Percentiles rank a stretch among this genome's conserved stretches.
Evolutionary conservation across 2,888 invertebrate species (phyloP).

Genomic region (Meteorus colon): DNA sequence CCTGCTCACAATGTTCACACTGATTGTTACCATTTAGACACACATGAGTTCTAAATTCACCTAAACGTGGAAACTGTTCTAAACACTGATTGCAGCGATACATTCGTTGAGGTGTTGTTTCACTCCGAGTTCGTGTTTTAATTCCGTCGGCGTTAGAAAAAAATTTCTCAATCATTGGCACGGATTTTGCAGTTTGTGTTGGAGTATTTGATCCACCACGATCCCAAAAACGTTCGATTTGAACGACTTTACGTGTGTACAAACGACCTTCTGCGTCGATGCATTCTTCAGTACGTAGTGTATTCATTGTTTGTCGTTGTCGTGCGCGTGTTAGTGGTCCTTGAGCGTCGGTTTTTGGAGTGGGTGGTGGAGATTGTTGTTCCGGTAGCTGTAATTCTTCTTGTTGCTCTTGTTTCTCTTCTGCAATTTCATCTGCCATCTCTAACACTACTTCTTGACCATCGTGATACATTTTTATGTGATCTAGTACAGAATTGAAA

Average conservation of each 20-base stretch:
- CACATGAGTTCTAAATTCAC: constrained; percentile 73
- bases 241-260: constrained; percentile 76
- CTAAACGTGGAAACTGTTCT: constrained; percentile 73
- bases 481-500: constrained; percentile 79
- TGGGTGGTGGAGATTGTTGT: not conserved
- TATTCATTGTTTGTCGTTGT: constrained; percentile 69
- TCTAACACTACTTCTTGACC: constrained; percentile 82
- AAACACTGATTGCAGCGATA: constrained; percentile 74
- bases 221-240: constrained; percentile 78
- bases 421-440: constrained; percentile 69
- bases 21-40: constrained; percentile 70
- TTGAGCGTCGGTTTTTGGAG: constrained; percentile 34
- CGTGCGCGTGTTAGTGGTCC: constrained; percentile 52
- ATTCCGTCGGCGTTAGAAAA: constrained; percentile 70
- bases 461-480: constrained; percentile 80
- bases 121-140: constrained; percentile 51
- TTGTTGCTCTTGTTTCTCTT: not conserved
- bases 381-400: not conserved
- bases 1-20: constrained; percentile 67
- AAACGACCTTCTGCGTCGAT: constrained; percentile 74
- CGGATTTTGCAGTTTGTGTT: constrained; percentile 54
- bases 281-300: constrained; percentile 74
- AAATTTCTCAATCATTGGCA: constrained; percentile 71
- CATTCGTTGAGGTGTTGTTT: constrained; percentile 62
- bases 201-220: constrained; percentile 51